Percentiles rank a stretch among this genome's conserved stretches.
Conservation (phyloP, 2,113 vertebrate species). For the Clarias batrachus region DNA sequence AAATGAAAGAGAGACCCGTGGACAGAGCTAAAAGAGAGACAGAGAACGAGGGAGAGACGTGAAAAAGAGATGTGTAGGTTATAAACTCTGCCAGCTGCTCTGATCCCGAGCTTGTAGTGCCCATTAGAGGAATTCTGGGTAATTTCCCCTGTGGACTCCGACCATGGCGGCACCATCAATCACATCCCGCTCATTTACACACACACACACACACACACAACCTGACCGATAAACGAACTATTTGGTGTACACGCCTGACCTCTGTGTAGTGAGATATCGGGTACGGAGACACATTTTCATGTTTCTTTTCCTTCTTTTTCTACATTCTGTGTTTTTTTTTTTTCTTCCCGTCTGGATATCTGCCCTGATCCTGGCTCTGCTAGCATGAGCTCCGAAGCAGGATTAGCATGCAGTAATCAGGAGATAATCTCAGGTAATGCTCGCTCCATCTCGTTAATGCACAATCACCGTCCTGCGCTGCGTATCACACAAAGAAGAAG, state of each 20-base stretch:
- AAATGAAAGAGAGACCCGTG: background rate
- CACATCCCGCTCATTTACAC: constrained; percentile 28
- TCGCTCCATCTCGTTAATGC: background rate
- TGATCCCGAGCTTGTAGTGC: constrained; percentile 57
- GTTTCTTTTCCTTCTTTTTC: background rate
- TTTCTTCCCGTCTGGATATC: constrained; percentile 31
- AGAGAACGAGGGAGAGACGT: constrained; percentile 9
- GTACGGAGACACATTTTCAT: background rate
- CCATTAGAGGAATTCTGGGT: constrained; percentile 61
- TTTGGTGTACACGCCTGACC: background rate
- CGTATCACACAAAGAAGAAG: background rate
- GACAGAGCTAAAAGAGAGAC: constrained; percentile 10
- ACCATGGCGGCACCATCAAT: constrained; percentile 56
- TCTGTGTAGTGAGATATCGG: background rate
- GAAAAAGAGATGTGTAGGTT: constrained; percentile 36
- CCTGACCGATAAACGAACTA: background rate
- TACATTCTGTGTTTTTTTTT: constrained; percentile 20
- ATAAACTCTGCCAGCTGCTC: constrained; percentile 55
- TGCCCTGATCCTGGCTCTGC: background rate
- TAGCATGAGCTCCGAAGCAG: background rate
- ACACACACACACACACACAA: constrained; percentile 25
- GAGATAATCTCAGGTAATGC: constrained; percentile 25
- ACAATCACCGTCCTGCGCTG: background rate
- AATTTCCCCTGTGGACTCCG: constrained; percentile 61
- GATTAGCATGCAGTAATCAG: background rate